Evolutionary conservation across 1,140 invertebrate species (phyloP), one percentile per base, ranked within the genome.

Genomic region (Phortica variegata): DNA sequence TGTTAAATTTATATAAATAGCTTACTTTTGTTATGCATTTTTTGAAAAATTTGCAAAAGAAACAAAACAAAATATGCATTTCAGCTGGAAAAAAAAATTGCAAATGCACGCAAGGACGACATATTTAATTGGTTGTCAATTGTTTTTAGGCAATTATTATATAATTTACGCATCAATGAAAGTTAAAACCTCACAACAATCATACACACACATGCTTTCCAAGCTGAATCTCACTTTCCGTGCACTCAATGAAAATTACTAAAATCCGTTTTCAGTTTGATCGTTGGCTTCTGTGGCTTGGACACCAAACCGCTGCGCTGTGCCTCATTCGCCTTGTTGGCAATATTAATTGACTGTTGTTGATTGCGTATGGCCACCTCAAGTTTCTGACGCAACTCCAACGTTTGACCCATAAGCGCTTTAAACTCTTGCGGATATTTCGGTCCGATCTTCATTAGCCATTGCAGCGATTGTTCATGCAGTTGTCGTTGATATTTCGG

Each of bases 231-330:
- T n/a, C n/a, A 45, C 37, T 20, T 17, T 23, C 32, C n/a, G 9
- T 18, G 20, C 47, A 32, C 53, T 58, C 54, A 75, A 48, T 75
- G 73, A 41, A 93, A 97, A 79, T 97, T 95, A 60, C 92, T 93
- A 74, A 98, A 98, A 78, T 96, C 91, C 13, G 92, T 97, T 82
- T 95, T 97, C 36, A 97, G 81, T 77, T 94, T 93, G 61, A 97
- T 97, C 8, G 91, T 88, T 40, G 90, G 89, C 50, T 84, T 82
- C 60, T 85, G 84, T 42, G 79, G 81, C 49, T 76, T 58, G 20
- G 69, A 79, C 39, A 77, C 69, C 33, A 77, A 76, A 60, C 83
- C 61, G 26, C 45, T 65, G 15, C 55, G 56, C 33, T 73, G 72
- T 51, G 77, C 77, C 36, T 76, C 73, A 49, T 73, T 77, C 61